Percentiles rank a stretch among this genome's conserved stretches.
These are phyloP conservation scores for Nowickia ferox DNA, from an alignment of 2,888 invertebrate species.

Conservation along the genomic window DNA sequence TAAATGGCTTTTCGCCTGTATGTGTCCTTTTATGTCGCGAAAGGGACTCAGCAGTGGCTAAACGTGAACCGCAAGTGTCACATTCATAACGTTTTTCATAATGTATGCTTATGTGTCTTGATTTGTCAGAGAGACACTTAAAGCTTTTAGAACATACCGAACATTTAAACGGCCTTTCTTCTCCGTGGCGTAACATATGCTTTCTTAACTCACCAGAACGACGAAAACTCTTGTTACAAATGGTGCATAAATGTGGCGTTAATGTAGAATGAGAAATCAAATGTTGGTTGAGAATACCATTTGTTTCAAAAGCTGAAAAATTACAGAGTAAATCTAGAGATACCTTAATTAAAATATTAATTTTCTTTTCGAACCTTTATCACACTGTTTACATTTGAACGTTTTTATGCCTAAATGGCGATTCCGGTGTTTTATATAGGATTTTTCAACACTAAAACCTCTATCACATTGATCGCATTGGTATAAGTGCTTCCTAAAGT, in stretches of 20 bases:
- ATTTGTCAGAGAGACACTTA: conserved; percentile 84
- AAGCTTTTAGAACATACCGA: conserved; percentile 85
- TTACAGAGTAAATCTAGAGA: background rate
- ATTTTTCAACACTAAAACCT: conserved; percentile 32
- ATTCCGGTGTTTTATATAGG: conserved; percentile 45
- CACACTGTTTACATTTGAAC: conserved; percentile 41
- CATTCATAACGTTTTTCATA: conserved; percentile 83
- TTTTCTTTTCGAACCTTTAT: conserved; percentile 36
- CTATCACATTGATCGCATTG: conserved; percentile 80
- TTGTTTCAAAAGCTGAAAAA: conserved; percentile 23
- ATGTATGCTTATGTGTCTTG: conserved; percentile 83
- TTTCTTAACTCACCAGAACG: conserved; percentile 84
- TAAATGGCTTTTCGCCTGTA: conserved; percentile 83
- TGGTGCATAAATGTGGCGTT: conserved; percentile 84
- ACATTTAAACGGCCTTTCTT: conserved; percentile 84
- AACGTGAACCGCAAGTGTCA: conserved; percentile 86
- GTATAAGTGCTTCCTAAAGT: conserved; percentile 73
- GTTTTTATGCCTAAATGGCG: conserved; percentile 52
- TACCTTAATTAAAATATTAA: background rate
- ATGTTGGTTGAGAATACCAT: conserved; percentile 84
- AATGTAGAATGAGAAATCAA: conserved; percentile 84
- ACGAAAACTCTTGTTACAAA: conserved; percentile 85
- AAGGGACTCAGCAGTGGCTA: conserved; percentile 85
- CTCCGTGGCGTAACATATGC: conserved; percentile 85
- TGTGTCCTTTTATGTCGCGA: conserved; percentile 88